Evolutionary conservation across 1,140 invertebrate genomes (phyloP).

Genomic region (Acromyrmex heyeri): DNA sequence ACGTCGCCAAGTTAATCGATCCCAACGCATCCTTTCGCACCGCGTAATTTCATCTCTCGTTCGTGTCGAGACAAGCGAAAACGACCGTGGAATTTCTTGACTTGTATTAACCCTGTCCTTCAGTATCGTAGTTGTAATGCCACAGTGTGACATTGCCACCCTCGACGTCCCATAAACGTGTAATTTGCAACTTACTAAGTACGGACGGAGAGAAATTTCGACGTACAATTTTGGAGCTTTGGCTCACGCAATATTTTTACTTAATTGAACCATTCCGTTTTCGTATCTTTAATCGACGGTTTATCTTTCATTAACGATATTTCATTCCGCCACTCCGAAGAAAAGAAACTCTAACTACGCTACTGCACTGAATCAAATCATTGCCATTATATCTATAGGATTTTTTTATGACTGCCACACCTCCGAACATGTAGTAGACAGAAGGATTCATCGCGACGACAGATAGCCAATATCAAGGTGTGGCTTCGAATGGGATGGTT

Average conservation of each 20-base stretch:
- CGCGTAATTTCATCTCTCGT: constrained; percentile 67
- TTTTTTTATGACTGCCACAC: constrained; percentile 59
- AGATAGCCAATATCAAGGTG: constrained; percentile 66
- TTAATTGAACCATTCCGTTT: not conserved
- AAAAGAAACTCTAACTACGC: constrained; percentile 19
- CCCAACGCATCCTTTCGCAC: constrained; percentile 47
- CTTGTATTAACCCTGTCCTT: constrained; percentile 51
- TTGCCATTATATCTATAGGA: constrained; percentile 36
- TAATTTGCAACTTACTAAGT: not conserved
- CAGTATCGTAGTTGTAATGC: constrained; percentile 43
- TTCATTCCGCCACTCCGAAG: not conserved
- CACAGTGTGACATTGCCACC: not conserved
- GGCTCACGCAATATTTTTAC: not conserved
- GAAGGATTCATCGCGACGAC: constrained; percentile 65
- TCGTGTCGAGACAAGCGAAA: constrained; percentile 39
- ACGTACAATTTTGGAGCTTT: not conserved
- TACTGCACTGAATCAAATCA: constrained; percentile 50
- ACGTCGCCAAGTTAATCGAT: constrained; percentile 71
- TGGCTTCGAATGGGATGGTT: constrained; percentile 15
- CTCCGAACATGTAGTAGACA: constrained; percentile 62
- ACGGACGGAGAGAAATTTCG: not conserved
- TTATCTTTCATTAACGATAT: not conserved
- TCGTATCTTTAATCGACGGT: not conserved
- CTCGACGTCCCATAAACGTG: not conserved
- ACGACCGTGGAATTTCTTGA: constrained; percentile 46